Base-by-base conservation (phyloP, 2,888 invertebrate species). In the Notodonta ziczac region DNA sequence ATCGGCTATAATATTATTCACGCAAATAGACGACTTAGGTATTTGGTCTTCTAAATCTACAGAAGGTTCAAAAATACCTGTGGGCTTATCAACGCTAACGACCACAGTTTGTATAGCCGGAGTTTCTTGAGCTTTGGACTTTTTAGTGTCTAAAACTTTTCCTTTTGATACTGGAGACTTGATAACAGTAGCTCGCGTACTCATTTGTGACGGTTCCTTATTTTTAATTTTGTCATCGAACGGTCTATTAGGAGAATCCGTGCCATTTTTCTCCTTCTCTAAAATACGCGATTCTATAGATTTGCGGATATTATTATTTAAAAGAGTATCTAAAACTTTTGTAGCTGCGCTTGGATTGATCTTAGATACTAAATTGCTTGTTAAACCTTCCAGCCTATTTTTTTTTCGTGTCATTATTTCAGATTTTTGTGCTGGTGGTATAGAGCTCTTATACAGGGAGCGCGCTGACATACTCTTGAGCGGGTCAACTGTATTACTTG, bases 21-120 rank as follows among this genome's bases (percentile, higher is more conserved):
- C 89, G 62, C 93, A 94, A 56, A 95, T 93, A 54, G 95, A 94
- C 5, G 94, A 90, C 61, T 94, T 92, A 0, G 95, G 95, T 76
- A 95, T 95, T 87, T 95, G 95, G 69, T 96, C 94, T 88, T 96
- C 96, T 63, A 96, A 87, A 83, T 96, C 96, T 42, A 96, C 88
- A 2, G 96, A 95, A 0, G 96, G 95, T 79, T 96, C 96, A 83
- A 96, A 96, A 75, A 96, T 95, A 8, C 96, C 96, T 0, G 96
- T 96, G 0, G 96, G 96, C 70, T 90, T 90, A 72, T 94, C 94
- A 5, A 91, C 86, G 77, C 92, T 91, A 0, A 93, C 89, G 42
- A 93, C 87, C 24, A 90, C 73, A 13, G 82, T 77, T 66, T 82
- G 82, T 62, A 87, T 88, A 52, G 79, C 61, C 46, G 72, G 62